Evolutionary conservation across 2,113 vertebrate species (phyloP).

Genomic region (Channa maculata): DNA sequence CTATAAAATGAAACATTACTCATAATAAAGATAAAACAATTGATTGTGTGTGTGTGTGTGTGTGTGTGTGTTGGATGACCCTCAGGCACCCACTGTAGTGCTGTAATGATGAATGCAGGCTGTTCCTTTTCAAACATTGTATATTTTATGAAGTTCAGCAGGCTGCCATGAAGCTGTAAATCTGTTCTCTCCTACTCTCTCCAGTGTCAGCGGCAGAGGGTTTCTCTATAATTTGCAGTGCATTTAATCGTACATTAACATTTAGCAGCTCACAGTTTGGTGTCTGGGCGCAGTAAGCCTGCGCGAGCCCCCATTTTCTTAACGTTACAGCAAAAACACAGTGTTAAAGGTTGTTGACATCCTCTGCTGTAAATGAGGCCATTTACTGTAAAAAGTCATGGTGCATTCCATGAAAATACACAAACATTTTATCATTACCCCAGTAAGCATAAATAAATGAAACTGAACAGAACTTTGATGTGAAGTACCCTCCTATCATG

Average conservation of each 20-base stretch:
- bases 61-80: neutral
- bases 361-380: constrained; percentile 33
- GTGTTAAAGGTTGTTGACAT: constrained; percentile 26
- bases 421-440: constrained; percentile 10
- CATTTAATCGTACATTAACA: constrained; percentile 68
- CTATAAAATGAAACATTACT: too few species aligned
- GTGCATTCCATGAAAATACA: constrained; percentile 38
- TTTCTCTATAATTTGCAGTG: constrained; percentile 52
- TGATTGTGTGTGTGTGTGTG: neutral
- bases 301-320: constrained; percentile 7
- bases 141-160: constrained; percentile 58
- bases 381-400: constrained; percentile 33
- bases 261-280: constrained; percentile 47
- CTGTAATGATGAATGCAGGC: constrained; percentile 41
- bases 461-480: too few species aligned
- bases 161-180: constrained; percentile 43
- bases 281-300: constrained; percentile 26
- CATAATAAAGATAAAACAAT: too few species aligned
- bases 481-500: too few species aligned
- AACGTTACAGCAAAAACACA: constrained; percentile 25
- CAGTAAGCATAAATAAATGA: neutral
- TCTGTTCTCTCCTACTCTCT: constrained; percentile 23
- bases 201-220: constrained; percentile 31
- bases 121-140: constrained; percentile 56
- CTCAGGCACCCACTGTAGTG: neutral